Conservation (phyloP, 2,113 vertebrate species). For the Paratilapia polleni region DNA sequence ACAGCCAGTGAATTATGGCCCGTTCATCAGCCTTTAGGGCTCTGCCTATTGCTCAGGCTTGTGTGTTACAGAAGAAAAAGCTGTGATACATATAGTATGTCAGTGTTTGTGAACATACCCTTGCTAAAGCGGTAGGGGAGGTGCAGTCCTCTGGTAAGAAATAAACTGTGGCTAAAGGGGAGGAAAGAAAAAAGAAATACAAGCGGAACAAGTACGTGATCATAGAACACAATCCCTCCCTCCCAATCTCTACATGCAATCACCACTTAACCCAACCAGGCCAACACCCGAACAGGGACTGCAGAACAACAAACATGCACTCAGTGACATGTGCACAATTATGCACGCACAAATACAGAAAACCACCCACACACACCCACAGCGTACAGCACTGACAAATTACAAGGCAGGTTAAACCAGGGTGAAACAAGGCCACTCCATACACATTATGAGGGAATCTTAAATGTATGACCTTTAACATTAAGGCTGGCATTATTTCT, state of each 20-base stretch:
- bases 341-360: background rate
- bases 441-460: conserved; percentile 1
- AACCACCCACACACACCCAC: background rate
- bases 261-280: conserved; percentile 41
- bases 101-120: background rate
- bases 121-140: background rate
- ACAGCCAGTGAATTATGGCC: conserved; percentile 66
- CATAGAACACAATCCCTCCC: background rate
- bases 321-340: conserved; percentile 1
- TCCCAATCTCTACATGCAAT: conserved; percentile 41
- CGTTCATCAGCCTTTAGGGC: conserved; percentile 56
- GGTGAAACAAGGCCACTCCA: background rate
- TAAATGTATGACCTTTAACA: conserved; percentile 24
- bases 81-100: background rate
- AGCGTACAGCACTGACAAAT: background rate
- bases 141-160: conserved; percentile 9
- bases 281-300: conserved; percentile 25
- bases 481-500: conserved; percentile 3
- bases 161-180: conserved; percentile 26
- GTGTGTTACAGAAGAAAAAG: conserved; percentile 1
- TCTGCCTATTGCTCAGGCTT: conserved; percentile 15
- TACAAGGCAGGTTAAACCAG: background rate
- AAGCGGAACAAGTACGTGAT: conserved; percentile 14
- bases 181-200: conserved; percentile 10
- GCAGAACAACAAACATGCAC: conserved; percentile 25